Percentiles rank a stretch among this genome's conserved stretches.
Conservation (phyloP, 2,888 invertebrate genomes). For the Dermolepida albohirtum region DNA sequence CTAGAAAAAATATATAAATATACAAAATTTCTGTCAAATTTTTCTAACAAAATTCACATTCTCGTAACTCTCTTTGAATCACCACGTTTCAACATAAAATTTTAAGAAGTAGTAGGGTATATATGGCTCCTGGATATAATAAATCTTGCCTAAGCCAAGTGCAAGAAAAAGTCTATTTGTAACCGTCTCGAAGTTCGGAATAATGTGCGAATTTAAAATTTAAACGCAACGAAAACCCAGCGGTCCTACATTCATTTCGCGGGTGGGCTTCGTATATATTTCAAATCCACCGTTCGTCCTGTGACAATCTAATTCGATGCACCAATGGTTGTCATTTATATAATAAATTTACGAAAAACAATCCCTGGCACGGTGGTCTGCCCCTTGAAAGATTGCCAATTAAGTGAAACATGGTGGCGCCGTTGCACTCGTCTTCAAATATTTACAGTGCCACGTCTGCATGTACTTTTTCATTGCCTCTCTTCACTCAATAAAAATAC, state of each 20-base stretch:
- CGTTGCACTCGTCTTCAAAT: constrained; percentile 40
- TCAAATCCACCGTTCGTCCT: constrained; percentile 33
- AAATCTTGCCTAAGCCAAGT: constrained; percentile 5
- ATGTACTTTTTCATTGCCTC: constrained; percentile 33
- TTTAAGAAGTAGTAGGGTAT: background rate
- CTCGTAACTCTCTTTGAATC: too few relatives aligned
- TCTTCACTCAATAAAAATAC: constrained; percentile 27
- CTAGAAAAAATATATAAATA: too few relatives aligned
- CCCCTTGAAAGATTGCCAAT: constrained; percentile 43
- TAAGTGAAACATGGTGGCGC: constrained; percentile 45
- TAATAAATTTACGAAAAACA: constrained; percentile 43
- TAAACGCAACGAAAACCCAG: constrained; percentile 27
- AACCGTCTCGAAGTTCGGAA: constrained; percentile 23
- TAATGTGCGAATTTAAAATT: constrained; percentile 38
- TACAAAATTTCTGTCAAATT: too few relatives aligned
- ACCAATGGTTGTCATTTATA: constrained; percentile 40
- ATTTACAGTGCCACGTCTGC: constrained; percentile 32
- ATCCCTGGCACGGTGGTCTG: constrained; percentile 42
- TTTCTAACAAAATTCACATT: too few relatives aligned
- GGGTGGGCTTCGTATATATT: constrained; percentile 33
- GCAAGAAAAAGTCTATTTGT: constrained; percentile 32
- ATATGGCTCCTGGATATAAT: background rate
- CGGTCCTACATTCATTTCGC: constrained; percentile 31
- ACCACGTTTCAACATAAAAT: background rate
- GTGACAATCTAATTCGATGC: constrained; percentile 37